Evolutionary conservation across 2,888 invertebrate species (phyloP).

Genomic region (Cetonia aurata): DNA sequence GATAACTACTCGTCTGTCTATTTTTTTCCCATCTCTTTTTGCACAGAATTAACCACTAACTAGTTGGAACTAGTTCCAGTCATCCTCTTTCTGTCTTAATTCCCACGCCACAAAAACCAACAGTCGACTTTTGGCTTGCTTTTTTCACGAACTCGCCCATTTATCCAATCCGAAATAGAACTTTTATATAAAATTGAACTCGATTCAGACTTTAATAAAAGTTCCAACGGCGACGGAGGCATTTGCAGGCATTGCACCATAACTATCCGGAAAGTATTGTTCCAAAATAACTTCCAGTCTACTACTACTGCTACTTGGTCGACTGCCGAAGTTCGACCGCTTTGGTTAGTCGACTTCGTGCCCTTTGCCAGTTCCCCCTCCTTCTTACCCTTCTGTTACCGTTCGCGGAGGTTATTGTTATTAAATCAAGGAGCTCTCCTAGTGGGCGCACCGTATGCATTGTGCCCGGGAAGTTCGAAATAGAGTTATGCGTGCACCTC

Average conservation of each 20-base stretch:
- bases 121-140: not conserved
- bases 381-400: not conserved
- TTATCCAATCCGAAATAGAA: slow-evolving; percentile 30
- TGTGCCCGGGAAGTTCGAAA: slow-evolving; percentile 22
- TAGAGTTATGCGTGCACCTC: slow-evolving; percentile 26
- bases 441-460: not conserved
- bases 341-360: not conserved
- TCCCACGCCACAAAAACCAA: not conserved
- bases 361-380: not conserved
- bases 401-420: slow-evolving; percentile 5
- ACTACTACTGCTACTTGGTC: not conserved
- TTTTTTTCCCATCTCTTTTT: no score
- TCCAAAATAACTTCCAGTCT: slow-evolving; percentile 30
- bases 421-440: slow-evolving; percentile 19
- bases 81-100: not conserved
- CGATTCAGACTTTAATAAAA: slow-evolving; percentile 37
- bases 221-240: slow-evolving; percentile 25
- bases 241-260: slow-evolving; percentile 5
- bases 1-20: no score
- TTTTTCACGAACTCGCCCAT: slow-evolving; percentile 5
- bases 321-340: slow-evolving; percentile 7
- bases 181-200: slow-evolving; percentile 11
- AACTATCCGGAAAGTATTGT: slow-evolving; percentile 33
- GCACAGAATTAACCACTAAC: no score
- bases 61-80: no score